Conservation (phyloP, 2,888 invertebrate genomes). For the Zygothrica quintamaculata region DNA sequence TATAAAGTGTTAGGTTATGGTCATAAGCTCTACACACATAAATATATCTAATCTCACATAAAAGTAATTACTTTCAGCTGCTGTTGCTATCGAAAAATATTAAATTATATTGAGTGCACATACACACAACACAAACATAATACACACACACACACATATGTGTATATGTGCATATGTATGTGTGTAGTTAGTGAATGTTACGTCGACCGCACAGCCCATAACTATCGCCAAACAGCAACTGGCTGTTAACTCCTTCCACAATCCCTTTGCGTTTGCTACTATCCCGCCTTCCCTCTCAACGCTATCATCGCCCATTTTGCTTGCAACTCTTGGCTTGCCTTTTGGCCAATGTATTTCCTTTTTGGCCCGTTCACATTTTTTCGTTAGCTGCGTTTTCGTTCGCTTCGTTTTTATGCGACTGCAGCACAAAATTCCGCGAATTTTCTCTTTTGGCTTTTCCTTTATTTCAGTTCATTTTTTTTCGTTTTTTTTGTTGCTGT, state of each 20-base stretch:
- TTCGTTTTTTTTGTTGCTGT: too few relatives aligned
- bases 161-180: conserved; percentile 5
- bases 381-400: conserved; percentile 46
- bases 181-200: conserved; percentile 17
- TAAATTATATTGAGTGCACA: conserved; percentile 78
- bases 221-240: conserved; percentile 43
- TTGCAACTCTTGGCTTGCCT: conserved; percentile 6
- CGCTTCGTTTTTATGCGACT: conserved; percentile 65
- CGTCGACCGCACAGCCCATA: conserved; percentile 54
- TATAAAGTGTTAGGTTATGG: conserved; percentile 24
- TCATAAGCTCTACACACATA: conserved; percentile 59
- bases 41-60: conserved; percentile 77
- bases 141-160: conserved; percentile 25
- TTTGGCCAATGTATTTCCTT: conserved; percentile 51
- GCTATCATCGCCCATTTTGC: background rate
- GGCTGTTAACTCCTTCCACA: conserved; percentile 18
- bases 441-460: conserved; percentile 60
- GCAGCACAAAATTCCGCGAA: conserved; percentile 77
- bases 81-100: conserved; percentile 78
- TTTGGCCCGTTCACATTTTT: conserved; percentile 68
- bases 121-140: conserved; percentile 36
- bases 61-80: conserved; percentile 80
- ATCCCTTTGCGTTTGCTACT: background rate
- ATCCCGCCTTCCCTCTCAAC: background rate
- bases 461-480: background rate